Conservation (phyloP, 1,140 invertebrate species). For the Drosophila willistoni region DNA sequence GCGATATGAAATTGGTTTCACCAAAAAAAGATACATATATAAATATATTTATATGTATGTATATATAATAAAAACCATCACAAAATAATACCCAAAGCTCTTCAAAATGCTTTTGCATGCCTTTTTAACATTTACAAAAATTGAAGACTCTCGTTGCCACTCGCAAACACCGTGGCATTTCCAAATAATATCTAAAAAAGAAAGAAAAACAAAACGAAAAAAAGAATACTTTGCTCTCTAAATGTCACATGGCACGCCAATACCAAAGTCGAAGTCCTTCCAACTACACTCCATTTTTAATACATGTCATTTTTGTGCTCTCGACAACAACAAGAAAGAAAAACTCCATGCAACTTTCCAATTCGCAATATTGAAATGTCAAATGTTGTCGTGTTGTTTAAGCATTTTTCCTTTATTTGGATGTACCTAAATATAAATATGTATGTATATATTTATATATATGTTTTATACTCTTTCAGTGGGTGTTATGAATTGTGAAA, state of each 20-base stretch:
- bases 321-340: neutral
- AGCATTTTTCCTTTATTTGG: constrained; percentile 16
- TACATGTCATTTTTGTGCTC: constrained; percentile 46
- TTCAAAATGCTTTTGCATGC: constrained; percentile 1
- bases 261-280: neutral
- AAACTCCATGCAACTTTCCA: constrained; percentile 25
- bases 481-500: neutral
- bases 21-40: neutral
- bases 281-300: constrained; percentile 40
- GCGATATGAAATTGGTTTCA: constrained; percentile 5
- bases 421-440: neutral
- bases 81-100: neutral
- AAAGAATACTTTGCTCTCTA: constrained; percentile 6
- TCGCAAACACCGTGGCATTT: neutral
- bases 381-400: constrained; percentile 58
- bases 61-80: no score
- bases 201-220: no score
- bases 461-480: neutral
- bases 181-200: neutral
- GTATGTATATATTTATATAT: neutral
- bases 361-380: constrained; percentile 60
- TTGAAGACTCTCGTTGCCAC: constrained; percentile 7
- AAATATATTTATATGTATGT: neutral
- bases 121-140: constrained; percentile 4
- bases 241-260: constrained; percentile 10